Evolutionary conservation across 2,113 vertebrate species (phyloP).

Genomic region (Pedetes capensis): DNA sequence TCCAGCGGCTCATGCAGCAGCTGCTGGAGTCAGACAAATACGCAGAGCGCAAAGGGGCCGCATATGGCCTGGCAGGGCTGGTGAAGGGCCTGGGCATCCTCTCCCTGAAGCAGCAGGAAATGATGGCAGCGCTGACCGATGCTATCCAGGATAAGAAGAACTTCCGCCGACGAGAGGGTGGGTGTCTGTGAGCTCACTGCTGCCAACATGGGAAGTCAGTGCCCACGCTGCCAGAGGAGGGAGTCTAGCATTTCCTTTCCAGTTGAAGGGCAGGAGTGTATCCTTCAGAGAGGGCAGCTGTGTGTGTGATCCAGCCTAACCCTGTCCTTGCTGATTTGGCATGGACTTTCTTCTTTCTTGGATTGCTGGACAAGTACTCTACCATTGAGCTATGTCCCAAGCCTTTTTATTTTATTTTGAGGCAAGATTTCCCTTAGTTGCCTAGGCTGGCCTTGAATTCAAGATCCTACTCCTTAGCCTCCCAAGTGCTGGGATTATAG

Average conservation of each 20-base stretch:
- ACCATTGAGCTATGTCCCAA: too few species aligned
- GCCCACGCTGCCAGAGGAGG: neutral
- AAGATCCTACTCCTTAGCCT: neutral
- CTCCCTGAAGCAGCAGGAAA: slow-evolving; percentile 98
- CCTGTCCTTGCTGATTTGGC: neutral
- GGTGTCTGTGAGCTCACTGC: slow-evolving; percentile 26
- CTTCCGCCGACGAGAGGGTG: slow-evolving; percentile 96
- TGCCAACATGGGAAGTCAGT: fast-evolving
- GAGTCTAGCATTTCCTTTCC: neutral
- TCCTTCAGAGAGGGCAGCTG: too few species aligned
- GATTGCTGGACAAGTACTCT: neutral
- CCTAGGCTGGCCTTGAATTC: neutral
- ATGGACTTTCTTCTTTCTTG: neutral
- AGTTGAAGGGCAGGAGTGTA: neutral
- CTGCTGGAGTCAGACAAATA: slow-evolving; percentile 98
- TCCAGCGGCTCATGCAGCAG: slow-evolving; percentile 94
- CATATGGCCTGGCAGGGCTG: slow-evolving; percentile 95
- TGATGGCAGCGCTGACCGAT: slow-evolving; percentile 96
- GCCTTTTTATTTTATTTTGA: neutral
- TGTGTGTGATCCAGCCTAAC: neutral
- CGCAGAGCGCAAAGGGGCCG: slow-evolving; percentile 95
- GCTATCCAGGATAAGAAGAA: slow-evolving; percentile 99
- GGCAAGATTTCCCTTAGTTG: too few species aligned
- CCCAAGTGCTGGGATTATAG: neutral
- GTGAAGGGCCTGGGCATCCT: slow-evolving; percentile 98